Percentiles rank a stretch among this genome's conserved stretches.
These are phyloP conservation scores for Penaeus indicus DNA, from an alignment of 1,140 invertebrate species.

Conservation along the genomic window DNA sequence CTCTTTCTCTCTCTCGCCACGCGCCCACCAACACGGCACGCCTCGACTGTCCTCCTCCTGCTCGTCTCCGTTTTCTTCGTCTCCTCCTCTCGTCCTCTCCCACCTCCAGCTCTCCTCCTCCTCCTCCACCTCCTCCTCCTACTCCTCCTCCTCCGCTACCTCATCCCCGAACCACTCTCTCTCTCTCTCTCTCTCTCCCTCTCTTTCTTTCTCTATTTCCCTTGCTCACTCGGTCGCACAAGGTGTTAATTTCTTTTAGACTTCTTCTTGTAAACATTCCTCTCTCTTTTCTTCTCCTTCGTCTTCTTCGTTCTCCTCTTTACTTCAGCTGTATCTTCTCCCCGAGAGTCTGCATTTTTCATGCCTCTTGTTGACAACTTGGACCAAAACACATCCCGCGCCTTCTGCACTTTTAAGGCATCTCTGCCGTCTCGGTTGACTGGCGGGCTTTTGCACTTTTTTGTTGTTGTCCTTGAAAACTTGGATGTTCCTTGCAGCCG, in stretches of 20 bases:
- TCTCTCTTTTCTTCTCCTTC: neutral
- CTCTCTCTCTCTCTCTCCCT: neutral
- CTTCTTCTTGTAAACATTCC: neutral
- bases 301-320: neutral
- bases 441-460: too few relatives aligned
- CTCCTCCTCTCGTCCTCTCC: constrained; percentile 13
- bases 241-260: too few relatives aligned
- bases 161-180: neutral
- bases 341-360: too few relatives aligned
- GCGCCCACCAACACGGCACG: neutral
- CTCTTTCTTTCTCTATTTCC: constrained; percentile 18
- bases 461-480: too few relatives aligned
- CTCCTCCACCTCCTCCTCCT: neutral
- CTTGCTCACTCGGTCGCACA: neutral
- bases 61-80: neutral
- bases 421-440: too few relatives aligned
- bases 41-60: neutral
- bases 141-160: neutral
- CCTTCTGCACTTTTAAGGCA: too few relatives aligned
- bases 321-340: neutral
- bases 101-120: neutral
- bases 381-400: too few relatives aligned
- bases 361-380: too few relatives aligned
- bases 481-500: too few relatives aligned
- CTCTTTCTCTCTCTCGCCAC: constrained; percentile 7